Percentiles rank a stretch among this genome's conserved stretches.
These are phyloP conservation scores for Idaea aversata DNA, from an alignment of 2,888 invertebrate species.

Conservation along the genomic window DNA sequence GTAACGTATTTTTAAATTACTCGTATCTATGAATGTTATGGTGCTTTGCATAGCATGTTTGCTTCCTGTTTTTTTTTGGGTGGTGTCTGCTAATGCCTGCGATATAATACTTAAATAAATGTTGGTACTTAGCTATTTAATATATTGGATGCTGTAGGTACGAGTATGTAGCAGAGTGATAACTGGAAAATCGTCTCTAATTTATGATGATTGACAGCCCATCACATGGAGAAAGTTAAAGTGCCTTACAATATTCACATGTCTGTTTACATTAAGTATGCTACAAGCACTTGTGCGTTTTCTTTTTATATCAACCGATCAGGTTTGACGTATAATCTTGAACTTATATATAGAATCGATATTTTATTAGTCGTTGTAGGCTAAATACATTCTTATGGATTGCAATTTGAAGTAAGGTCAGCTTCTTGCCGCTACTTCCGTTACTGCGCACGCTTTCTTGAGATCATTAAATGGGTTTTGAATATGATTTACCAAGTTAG, in stretches of 20 bases:
- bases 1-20: neutral
- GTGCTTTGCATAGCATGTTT: neutral
- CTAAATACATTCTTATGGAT: slow-evolving; percentile 29
- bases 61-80: neutral
- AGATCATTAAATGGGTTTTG: slow-evolving; percentile 41
- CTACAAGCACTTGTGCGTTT: slow-evolving; percentile 45
- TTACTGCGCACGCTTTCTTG: slow-evolving; percentile 45
- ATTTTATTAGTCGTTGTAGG: slow-evolving; percentile 32
- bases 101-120: neutral
- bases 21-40: neutral
- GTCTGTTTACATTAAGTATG: slow-evolving; percentile 60
- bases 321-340: slow-evolving; percentile 34
- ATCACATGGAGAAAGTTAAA: slow-evolving; percentile 71
- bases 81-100: slow-evolving; percentile 9
- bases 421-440: slow-evolving; percentile 40
- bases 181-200: slow-evolving; percentile 68
- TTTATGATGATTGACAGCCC: slow-evolving; percentile 72
- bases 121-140: slow-evolving; percentile 19
- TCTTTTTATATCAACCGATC: slow-evolving; percentile 40
- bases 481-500: slow-evolving; percentile 37
- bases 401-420: slow-evolving; percentile 42
- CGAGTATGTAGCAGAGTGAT: slow-evolving; percentile 49
- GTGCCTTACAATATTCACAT: slow-evolving; percentile 64
- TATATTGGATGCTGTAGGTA: neutral
- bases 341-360: slow-evolving; percentile 31